Conservation (phyloP, 2,797 vertebrate species). For the Buphagus erythrorhynchus region DNA sequence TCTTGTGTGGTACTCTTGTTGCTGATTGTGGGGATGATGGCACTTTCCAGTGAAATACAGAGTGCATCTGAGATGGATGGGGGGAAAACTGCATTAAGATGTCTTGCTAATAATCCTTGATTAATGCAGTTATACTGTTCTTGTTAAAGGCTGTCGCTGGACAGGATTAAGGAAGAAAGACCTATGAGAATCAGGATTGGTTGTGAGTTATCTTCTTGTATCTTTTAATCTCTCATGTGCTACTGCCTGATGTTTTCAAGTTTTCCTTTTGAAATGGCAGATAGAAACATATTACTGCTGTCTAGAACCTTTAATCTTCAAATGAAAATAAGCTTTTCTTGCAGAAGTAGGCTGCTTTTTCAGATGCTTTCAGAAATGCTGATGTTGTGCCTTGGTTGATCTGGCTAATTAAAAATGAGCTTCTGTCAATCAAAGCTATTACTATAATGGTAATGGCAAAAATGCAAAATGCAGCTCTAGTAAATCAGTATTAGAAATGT, state of each 20-base stretch:
- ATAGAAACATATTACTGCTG: conserved; percentile 45
- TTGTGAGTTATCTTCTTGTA: conserved; percentile 11
- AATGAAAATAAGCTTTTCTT: conserved; percentile 54
- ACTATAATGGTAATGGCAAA: conserved; percentile 10
- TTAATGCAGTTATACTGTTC: not conserved
- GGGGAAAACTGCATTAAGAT: not conserved
- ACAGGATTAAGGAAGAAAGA: conserved; percentile 20
- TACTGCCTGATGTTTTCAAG: conserved; percentile 16
- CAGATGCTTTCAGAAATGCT: conserved; percentile 50
- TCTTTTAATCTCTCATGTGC: conserved; percentile 38
- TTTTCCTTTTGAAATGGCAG: conserved; percentile 44
- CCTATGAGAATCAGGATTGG: conserved; percentile 7
- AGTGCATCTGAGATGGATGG: not conserved
- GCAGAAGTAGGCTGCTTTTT: conserved; percentile 52
- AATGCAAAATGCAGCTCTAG: not conserved
- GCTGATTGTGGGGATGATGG: not conserved
- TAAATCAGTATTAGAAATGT: not conserved
- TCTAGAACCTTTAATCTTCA: conserved; percentile 58
- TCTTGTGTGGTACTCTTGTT: accelerated
- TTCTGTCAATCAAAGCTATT: conserved; percentile 48
- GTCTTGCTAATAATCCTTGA: not conserved
- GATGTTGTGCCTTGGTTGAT: conserved; percentile 55
- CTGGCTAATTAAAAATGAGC: conserved; percentile 58
- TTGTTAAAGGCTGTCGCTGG: conserved; percentile 6
- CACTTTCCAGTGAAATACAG: accelerated